phyloP scores from a whole-genome alignment of 1,140 invertebrate species.

The Pachypsylla venusta region DNA sequence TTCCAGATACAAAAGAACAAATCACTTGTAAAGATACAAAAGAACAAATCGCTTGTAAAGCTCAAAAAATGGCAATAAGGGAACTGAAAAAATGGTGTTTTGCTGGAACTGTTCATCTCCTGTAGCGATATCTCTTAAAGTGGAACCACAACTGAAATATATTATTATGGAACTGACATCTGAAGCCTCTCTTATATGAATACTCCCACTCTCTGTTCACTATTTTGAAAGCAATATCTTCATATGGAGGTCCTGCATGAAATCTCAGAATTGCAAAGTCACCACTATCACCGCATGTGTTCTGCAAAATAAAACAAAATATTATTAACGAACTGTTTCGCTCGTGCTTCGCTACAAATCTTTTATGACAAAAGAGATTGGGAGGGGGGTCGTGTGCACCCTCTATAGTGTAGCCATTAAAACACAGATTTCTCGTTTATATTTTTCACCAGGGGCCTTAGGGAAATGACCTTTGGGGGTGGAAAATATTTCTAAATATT shows the following conservation, averaged over 20 bases:
- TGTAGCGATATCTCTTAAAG: slow-evolving; percentile 93
- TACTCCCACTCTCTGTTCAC: slow-evolving; percentile 99
- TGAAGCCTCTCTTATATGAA: slow-evolving; percentile 93
- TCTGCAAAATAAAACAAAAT: slow-evolving; percentile 43
- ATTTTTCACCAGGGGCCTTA: too few relatives aligned
- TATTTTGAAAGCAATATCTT: slow-evolving; percentile 99
- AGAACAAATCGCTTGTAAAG: background rate
- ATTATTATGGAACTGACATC: slow-evolving; percentile 98
- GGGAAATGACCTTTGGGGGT: too few relatives aligned
- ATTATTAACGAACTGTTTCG: too few relatives aligned
- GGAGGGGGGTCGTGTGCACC: too few relatives aligned
- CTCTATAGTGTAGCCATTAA: too few relatives aligned
- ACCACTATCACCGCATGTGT: slow-evolving; percentile 74
- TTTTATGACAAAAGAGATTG: too few relatives aligned
- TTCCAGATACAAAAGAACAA: background rate
- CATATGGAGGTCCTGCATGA: slow-evolving; percentile 94
- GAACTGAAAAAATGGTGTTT: slow-evolving; percentile 16
- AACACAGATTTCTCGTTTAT: too few relatives aligned
- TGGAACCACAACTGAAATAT: slow-evolving; percentile 99
- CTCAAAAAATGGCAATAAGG: slow-evolving; percentile 1
- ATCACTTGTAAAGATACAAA: background rate
- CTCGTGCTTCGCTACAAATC: too few relatives aligned
- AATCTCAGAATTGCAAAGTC: slow-evolving; percentile 94
- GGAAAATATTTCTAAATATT: too few relatives aligned
- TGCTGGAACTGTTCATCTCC: slow-evolving; percentile 45